These are phyloP conservation scores for Ethmia dodecea DNA, from an alignment of 2,888 invertebrate genomes.

Conservation along the genomic window DNA sequence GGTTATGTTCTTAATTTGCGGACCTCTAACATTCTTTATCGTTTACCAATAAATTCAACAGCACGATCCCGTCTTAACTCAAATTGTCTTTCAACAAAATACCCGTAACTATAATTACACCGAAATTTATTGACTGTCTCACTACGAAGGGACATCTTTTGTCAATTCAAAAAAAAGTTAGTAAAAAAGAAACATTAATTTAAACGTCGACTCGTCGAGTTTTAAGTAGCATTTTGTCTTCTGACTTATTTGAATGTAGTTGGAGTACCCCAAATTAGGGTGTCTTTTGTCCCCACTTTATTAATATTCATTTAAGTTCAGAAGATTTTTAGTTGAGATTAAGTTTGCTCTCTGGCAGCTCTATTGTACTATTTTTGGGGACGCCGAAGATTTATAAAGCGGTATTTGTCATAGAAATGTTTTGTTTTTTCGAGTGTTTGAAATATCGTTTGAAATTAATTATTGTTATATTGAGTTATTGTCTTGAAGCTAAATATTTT, in stretches of 20 bases:
- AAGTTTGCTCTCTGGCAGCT: constrained; percentile 24
- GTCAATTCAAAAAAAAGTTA: constrained; percentile 29
- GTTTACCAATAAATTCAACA: constrained; percentile 10
- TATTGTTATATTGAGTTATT: constrained; percentile 31
- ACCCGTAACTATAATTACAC: constrained; percentile 61
- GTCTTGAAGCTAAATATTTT: constrained; percentile 16
- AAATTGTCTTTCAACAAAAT: constrained; percentile 71
- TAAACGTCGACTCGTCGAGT: constrained; percentile 42
- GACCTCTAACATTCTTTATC: constrained; percentile 2
- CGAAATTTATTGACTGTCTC: constrained; percentile 63
- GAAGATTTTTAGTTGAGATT: constrained; percentile 59
- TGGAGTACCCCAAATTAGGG: constrained; percentile 38
- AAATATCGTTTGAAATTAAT: constrained; percentile 49
- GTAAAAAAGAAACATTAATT: constrained; percentile 52
- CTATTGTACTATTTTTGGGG: constrained; percentile 54
- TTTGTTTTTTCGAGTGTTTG: constrained; percentile 42
- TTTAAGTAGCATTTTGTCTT: constrained; percentile 52
- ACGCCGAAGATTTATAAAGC: constrained; percentile 27
- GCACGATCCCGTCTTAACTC: constrained; percentile 41
- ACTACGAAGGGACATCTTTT: constrained; percentile 29
- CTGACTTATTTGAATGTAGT: constrained; percentile 39
- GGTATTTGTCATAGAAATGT: constrained; percentile 49
- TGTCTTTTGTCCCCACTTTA: constrained; percentile 44
- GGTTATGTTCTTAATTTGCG: too few relatives aligned
- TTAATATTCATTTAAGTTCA: constrained; percentile 45